phyloP scores from a whole-genome alignment of 2,797 vertebrate species.

The Heliangelus exortis region DNA sequence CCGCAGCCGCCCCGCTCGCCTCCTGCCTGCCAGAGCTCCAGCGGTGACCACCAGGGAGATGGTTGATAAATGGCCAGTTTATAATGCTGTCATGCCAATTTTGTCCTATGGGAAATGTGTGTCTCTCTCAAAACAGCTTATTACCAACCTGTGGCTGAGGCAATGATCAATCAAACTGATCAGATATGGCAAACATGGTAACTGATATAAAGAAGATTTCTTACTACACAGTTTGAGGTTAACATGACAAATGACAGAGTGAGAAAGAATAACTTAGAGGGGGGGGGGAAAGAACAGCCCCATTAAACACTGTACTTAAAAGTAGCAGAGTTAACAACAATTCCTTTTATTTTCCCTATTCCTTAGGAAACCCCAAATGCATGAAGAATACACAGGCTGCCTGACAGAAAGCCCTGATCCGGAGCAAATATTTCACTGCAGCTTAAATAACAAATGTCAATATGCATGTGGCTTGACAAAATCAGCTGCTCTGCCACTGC shows the following conservation, averaged over 20 bases:
- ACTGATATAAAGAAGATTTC: conserved; percentile 85
- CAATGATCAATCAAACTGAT: conserved; percentile 96
- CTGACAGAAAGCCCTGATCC: no score
- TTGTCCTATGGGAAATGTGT: conserved; percentile 89
- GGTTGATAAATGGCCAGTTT: conserved; percentile 95
- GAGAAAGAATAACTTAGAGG: conserved; percentile 28
- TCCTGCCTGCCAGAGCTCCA: neutral
- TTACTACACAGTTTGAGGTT: conserved; percentile 66
- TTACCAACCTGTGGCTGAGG: conserved; percentile 87
- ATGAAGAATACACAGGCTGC: no score
- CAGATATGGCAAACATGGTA: conserved; percentile 88
- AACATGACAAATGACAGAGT: conserved; percentile 68
- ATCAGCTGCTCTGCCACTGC: no score
- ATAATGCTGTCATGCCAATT: conserved; percentile 88
- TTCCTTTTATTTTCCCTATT: neutral
- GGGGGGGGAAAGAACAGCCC: neutral
- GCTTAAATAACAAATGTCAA: no score
- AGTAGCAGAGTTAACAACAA: neutral
- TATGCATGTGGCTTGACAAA: no score
- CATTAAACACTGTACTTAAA: neutral
- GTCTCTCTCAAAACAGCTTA: conserved; percentile 86
- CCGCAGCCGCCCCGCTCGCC: neutral
- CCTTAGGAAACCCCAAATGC: neutral
- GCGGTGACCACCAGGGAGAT: conserved; percentile 79
- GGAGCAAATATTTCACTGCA: no score